A percentile compares a stretch with the other conserved stretches of the same genome.
These are phyloP conservation scores for Phaenicophaeus curvirostris DNA, from an alignment of 2,797 vertebrate genomes.

Conservation along the genomic window DNA sequence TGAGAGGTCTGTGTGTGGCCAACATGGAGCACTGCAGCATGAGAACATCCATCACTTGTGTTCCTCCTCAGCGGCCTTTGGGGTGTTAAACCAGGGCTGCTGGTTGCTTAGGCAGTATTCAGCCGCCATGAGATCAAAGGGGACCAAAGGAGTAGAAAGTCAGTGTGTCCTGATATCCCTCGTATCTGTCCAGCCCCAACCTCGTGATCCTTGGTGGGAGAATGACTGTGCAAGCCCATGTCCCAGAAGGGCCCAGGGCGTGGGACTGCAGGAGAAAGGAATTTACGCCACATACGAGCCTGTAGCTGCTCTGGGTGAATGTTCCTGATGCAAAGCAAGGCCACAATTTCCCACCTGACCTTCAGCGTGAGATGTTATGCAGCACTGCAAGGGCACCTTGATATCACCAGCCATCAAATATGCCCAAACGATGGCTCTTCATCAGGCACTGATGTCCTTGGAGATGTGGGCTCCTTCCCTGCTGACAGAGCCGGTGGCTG, in stretches of 20 bases:
- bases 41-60: neutral
- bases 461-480: neutral
- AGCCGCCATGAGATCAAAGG: neutral
- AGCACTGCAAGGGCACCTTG: too few relatives aligned
- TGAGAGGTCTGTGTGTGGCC: neutral
- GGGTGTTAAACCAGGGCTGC: neutral
- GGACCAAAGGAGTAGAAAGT: neutral
- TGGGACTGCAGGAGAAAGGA: neutral
- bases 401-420: neutral
- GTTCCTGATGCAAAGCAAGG: neutral
- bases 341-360: neutral
- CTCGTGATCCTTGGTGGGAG: neutral
- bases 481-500: neutral
- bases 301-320: neutral
- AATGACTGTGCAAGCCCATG: neutral
- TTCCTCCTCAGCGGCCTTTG: neutral
- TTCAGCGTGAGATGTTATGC: too few relatives aligned
- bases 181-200: neutral
- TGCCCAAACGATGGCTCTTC: neutral
- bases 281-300: neutral
- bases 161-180: neutral
- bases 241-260: neutral
- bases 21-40: neutral
- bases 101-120: neutral
- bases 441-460: neutral